Evolutionary conservation across 1,140 invertebrate species (phyloP).

Genomic region (Drosophila bifasciata): DNA sequence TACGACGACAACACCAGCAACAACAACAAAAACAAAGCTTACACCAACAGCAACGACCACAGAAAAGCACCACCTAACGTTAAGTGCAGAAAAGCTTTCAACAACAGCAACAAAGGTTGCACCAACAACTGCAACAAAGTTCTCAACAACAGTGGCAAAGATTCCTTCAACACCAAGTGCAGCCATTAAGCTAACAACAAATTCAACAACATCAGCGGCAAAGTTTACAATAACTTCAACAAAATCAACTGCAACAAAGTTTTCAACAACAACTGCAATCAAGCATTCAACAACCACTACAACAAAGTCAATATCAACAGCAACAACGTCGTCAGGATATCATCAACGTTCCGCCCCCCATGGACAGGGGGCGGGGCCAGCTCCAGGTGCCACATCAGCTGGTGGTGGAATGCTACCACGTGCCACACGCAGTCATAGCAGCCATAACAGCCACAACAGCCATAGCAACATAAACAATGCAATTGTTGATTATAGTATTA

Average conservation of each 20-base stretch:
- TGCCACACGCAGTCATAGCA: slow-evolving; percentile 61
- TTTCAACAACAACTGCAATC: slow-evolving; percentile 30
- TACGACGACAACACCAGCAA: slow-evolving; percentile 9
- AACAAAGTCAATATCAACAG: slow-evolving; percentile 45
- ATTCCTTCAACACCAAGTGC: background rate
- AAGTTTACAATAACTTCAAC: slow-evolving; percentile 9
- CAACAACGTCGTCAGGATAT: slow-evolving; percentile 72
- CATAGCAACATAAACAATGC: slow-evolving; percentile 26
- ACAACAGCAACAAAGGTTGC: slow-evolving; percentile 40
- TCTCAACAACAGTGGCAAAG: too few relatives aligned
- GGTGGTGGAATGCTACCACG: slow-evolving; percentile 60
- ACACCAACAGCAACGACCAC: slow-evolving; percentile 24
- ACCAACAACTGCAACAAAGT: slow-evolving; percentile 13
- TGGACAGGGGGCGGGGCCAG: slow-evolving; percentile 65
- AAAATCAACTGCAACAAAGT: slow-evolving; percentile 16
- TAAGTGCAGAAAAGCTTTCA: slow-evolving; percentile 8
- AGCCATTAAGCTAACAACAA: slow-evolving; percentile 12
- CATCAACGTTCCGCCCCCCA: slow-evolving; percentile 68
- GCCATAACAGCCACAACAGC: slow-evolving; percentile 17
- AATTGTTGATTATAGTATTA: slow-evolving; percentile 67
- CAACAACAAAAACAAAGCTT: slow-evolving; percentile 18
- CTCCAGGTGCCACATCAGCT: slow-evolving; percentile 41
- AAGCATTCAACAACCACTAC: slow-evolving; percentile 39
- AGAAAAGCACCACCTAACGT: too few relatives aligned
- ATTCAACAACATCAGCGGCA: slow-evolving; percentile 25